These are phyloP conservation scores for Notiomystis cincta DNA, from an alignment of 2,113 vertebrate species.

Conservation along the genomic window DNA sequence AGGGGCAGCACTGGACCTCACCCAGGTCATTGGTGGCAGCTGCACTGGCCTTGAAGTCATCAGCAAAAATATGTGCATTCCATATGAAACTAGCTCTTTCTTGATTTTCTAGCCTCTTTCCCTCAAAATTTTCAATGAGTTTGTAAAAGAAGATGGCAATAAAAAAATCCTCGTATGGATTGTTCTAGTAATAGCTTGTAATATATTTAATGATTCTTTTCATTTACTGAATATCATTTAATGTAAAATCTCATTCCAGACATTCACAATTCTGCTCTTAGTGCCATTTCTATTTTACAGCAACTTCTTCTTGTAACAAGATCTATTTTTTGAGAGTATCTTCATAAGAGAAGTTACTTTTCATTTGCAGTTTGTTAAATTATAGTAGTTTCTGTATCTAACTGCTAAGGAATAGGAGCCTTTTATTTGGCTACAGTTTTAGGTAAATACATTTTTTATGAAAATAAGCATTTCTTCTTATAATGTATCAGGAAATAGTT, in stretches of 20 bases:
- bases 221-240: constrained; percentile 60
- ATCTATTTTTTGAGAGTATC: constrained; percentile 42
- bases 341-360: constrained; percentile 45
- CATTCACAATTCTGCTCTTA: constrained; percentile 53
- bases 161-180: constrained; percentile 58
- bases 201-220: constrained; percentile 66
- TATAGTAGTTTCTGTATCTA: constrained; percentile 50
- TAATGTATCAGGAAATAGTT: constrained; percentile 44
- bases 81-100: not conserved
- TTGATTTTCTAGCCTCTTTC: not conserved
- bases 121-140: constrained; percentile 29
- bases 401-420: constrained; percentile 13
- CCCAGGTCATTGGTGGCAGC: not conserved
- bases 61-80: not conserved
- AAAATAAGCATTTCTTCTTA: constrained; percentile 47
- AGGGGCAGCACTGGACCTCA: not conserved
- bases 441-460: constrained; percentile 38
- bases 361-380: constrained; percentile 32
- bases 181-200: constrained; percentile 50
- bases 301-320: constrained; percentile 50
- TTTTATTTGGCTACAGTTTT: constrained; percentile 58
- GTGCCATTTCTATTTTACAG: constrained; percentile 14
- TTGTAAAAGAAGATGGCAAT: constrained; percentile 53
- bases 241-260: constrained; percentile 46
- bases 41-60: not conserved